Percentiles rank a stretch among this genome's conserved stretches.
These are phyloP conservation scores for Verasper variegatus DNA, from an alignment of 2,113 vertebrate species.

Conservation along the genomic window DNA sequence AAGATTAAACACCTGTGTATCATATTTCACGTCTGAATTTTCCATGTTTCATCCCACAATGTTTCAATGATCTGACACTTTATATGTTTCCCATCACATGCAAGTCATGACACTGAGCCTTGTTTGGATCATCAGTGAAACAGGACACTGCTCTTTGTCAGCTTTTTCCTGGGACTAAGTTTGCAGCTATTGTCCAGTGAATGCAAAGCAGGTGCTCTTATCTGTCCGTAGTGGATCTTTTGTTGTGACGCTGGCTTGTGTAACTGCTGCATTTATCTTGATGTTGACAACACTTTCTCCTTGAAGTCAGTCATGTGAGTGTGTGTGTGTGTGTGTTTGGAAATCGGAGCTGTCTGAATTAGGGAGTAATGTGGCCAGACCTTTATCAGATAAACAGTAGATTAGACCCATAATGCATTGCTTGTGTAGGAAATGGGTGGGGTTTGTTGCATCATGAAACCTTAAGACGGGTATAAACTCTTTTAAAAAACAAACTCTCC, in stretches of 20 bases:
- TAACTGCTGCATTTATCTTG: conserved; percentile 57
- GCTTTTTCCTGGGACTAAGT: conserved; percentile 13
- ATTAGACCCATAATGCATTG: not conserved
- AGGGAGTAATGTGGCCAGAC: conserved; percentile 14
- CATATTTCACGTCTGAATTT: not conserved
- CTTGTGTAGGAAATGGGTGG: not conserved
- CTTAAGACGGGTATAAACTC: not conserved
- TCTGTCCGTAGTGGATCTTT: conserved; percentile 45
- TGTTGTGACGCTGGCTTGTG: conserved; percentile 7
- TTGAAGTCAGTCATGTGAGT: conserved; percentile 28
- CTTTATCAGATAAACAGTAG: not conserved
- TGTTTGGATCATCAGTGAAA: conserved; percentile 32
- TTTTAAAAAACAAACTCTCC: not conserved
- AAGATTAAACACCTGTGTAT: not conserved
- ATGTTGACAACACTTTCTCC: conserved; percentile 47
- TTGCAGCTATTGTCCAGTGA: conserved; percentile 41
- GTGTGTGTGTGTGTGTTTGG: conserved; percentile 13
- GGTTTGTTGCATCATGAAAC: conserved; percentile 4
- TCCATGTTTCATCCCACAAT: conserved; percentile 42
- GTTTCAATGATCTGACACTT: conserved; percentile 36
- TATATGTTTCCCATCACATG: conserved; percentile 47
- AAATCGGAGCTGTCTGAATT: conserved; percentile 6
- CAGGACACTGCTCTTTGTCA: conserved; percentile 10
- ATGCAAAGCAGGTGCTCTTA: conserved; percentile 44
- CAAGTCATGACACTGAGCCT: conserved; percentile 38